Base-by-base conservation (phyloP, 2,888 invertebrate species). In the Disparrhopalites patrizii region DNA sequence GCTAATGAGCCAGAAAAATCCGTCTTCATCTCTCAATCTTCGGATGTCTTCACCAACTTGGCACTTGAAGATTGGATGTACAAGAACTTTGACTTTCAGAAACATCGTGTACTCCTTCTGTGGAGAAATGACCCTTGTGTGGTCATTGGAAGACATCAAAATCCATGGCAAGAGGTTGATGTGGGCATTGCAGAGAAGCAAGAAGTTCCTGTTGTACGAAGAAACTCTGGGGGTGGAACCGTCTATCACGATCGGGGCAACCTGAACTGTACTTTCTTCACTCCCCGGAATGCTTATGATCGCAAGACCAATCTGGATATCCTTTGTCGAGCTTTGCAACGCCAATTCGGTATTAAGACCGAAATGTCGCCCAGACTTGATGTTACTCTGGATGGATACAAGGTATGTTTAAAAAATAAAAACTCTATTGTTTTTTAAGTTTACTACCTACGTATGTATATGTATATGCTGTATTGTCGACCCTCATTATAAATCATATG, bases 11-110 rank as follows among this genome's bases (percentile, higher is more conserved):
- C 71, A 38, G 72, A 73, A 73, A 92, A 92, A 81, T 90, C 91
- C 1, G 92, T 95, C 50, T 91, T 91, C 77, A 90, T 96, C 78
- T 97, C 97, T 0, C 91, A 91, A 79, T 93, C 93, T 0, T 86
- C 86, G 69, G 90, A 96, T 78, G 89, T 99, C 73, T 78, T 89
- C 90, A 10, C 69, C 33, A 99, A 99, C 81, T 81, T 98, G 77
- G 97, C 98, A 3, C 80, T 98, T 65, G 98, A 99, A 80, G 93
- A 97, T 79, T 97, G 96, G 95, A 82, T 98, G 76, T 96, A 94
- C 80, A 86, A 85, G 63, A 90, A 95, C 78, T 87, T 87, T 79
- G 87, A 93, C 79, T 91, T 95, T 75, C 83, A 84, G 4, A 85
- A 88, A 68, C 89, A 90, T 77, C 90, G 93, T 79, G 84, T 95